Evolutionary conservation across 2,888 invertebrate species (phyloP).

Genomic region (Dryobotodes eremita): DNA sequence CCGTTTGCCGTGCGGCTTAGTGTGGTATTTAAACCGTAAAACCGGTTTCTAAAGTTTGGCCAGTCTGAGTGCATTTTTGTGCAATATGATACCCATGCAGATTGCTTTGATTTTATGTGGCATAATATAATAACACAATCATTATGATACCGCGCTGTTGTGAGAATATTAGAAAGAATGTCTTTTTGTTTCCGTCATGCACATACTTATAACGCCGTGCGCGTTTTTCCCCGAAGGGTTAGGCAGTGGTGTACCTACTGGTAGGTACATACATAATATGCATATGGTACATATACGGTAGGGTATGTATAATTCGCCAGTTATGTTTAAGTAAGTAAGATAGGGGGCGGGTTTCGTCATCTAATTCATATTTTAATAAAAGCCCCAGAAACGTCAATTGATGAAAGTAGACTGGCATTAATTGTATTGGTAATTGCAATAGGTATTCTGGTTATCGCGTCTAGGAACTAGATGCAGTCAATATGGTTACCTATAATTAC

Average conservation of each 20-base stretch:
- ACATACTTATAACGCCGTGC: neutral
- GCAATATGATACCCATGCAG: constrained; percentile 21
- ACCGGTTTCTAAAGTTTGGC: constrained; percentile 44
- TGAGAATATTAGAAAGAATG: neutral
- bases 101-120: constrained; percentile 8
- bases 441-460: neutral
- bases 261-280: too few species aligned
- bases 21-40: constrained; percentile 37
- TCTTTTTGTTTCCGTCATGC: neutral
- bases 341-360: neutral
- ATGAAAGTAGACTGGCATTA: neutral
- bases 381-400: neutral
- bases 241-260: neutral
- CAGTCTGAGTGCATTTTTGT: constrained; percentile 42
- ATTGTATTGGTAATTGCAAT: neutral
- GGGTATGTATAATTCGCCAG: too few species aligned
- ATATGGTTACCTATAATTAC: neutral
- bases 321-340: neutral
- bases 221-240: neutral
- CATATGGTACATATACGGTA: too few species aligned
- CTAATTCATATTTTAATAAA: neutral
- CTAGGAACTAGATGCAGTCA: neutral
- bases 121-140: neutral
- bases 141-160: neutral
- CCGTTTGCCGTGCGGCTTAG: constrained; percentile 6